Base-by-base conservation (phyloP, 2,888 invertebrate species). In the Dendrolimus pini region DNA sequence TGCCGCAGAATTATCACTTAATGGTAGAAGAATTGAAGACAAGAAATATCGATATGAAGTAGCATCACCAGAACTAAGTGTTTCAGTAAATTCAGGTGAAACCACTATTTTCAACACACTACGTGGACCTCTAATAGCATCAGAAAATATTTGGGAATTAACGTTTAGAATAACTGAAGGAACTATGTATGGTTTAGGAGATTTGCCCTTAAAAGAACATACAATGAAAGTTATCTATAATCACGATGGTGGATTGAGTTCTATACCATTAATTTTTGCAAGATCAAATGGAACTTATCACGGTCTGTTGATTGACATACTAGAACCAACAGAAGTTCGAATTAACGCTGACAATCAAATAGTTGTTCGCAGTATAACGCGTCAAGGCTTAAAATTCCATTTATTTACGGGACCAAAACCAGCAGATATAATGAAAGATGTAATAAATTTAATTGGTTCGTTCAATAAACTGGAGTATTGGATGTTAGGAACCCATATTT, bases 91-190 rank as follows among this genome's bases (percentile, higher is more conserved):
- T 56, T 69, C 77, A 0, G 62, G 70, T 0, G 71, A 77, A 55
- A 83, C 89, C 10, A 67, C 70, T 7, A 76, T 93, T 58, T 84
- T 94, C 18, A 90, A 89, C 42, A 93, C 93, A 0, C 74, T 88
- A 0, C 78, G 85, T 62, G 93, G 93, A 0, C 93, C 94, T 0
- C 63, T 93, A 0, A 92, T 94, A 60, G 91, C 92, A 2, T 92
- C 93, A 0, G 77, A 92, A 30, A 81, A 89, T 54, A 93, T 93
- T 66, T 93, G 93, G 93, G 94, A 94, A 74, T 86, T 93, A 68
- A 82, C 91, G 0, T 83, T 94, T 14, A 87, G 84, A 62, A 66
- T 94, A 42, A 92, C 92, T 0, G 81, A 91, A 18, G 86, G 89
- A 58, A 75, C 83, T 0, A 80, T 93, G 68, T 93, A 90, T 61